Percentiles rank a stretch among this genome's conserved stretches.
Conservation (phyloP, 2,888 invertebrate genomes). For the Acanthacorydalis orientalis region DNA sequence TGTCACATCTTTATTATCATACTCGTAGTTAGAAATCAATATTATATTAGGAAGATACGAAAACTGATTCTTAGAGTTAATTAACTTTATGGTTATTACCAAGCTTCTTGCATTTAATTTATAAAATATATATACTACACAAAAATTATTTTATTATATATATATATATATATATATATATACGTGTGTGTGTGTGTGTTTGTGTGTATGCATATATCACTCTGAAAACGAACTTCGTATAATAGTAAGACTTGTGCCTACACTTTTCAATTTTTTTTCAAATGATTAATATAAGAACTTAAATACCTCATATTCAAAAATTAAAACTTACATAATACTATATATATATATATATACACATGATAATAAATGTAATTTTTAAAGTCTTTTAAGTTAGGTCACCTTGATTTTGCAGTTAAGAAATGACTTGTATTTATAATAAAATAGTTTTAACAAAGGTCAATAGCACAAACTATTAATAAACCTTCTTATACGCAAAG, state of each 20-base stretch:
- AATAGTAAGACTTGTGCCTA: too few relatives aligned
- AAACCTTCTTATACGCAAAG: neutral
- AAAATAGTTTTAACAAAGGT: neutral
- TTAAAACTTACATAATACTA: neutral
- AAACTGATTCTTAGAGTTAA: too few relatives aligned
- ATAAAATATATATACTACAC: conserved; percentile 1
- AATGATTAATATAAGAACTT: too few relatives aligned
- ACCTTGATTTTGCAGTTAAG: neutral
- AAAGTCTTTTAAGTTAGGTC: neutral
- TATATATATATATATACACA: neutral
- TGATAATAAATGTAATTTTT: neutral
- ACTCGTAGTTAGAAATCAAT: too few relatives aligned
- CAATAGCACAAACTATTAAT: neutral
- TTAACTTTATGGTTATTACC: neutral
- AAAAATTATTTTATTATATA: neutral
- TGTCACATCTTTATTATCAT: too few relatives aligned
- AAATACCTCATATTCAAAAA: neutral
- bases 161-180: conserved; percentile 1
- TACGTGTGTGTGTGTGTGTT: neutral
- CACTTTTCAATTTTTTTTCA: too few relatives aligned
- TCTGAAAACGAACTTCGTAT: too few relatives aligned
- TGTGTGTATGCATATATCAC: neutral
- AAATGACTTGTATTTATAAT: too few relatives aligned
- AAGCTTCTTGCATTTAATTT: neutral
- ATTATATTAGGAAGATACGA: too few relatives aligned